Percentiles rank a stretch among this genome's conserved stretches.
These are phyloP conservation scores for Paramuricea clavata DNA, from an alignment of 92 coral and sea anemone genomes.

Conservation along the genomic window DNA sequence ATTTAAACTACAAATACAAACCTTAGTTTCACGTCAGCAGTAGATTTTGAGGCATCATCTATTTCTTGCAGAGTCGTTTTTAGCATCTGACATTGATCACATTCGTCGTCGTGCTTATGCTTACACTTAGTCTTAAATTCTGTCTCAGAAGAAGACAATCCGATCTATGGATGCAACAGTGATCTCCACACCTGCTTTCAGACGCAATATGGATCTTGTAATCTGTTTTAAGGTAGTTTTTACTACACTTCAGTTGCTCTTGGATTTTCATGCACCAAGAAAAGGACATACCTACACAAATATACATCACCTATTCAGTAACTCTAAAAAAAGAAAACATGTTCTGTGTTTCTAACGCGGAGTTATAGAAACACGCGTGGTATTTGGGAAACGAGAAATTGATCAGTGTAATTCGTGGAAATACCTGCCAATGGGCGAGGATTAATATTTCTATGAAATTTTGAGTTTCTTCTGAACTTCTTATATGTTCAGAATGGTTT, in stretches of 20 bases:
- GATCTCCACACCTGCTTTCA: conserved; percentile 69
- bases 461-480: too few relatives aligned
- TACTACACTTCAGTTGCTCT: conserved; percentile 30
- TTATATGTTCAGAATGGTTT: too few relatives aligned
- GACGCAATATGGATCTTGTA: conserved; percentile 67
- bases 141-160: conserved; percentile 55
- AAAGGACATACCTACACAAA: conserved; percentile 33
- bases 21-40: conserved; percentile 40
- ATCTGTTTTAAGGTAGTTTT: conserved; percentile 69
- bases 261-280: conserved; percentile 46
- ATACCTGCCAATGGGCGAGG: too few relatives aligned
- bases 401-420: too few relatives aligned
- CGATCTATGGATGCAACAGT: conserved; percentile 61
- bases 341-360: background rate
- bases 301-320: conserved; percentile 3
- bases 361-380: too few relatives aligned
- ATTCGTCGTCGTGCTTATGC: conserved; percentile 37
- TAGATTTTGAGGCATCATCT: conserved; percentile 11
- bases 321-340: background rate
- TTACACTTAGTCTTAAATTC: conserved; percentile 47
- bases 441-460: too few relatives aligned
- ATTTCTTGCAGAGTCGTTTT: conserved; percentile 44
- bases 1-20: conserved; percentile 28
- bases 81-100: conserved; percentile 48
- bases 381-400: too few relatives aligned